Evolutionary conservation across 2,113 vertebrate species (phyloP).

Genomic region (Taxidea taxus): DNA sequence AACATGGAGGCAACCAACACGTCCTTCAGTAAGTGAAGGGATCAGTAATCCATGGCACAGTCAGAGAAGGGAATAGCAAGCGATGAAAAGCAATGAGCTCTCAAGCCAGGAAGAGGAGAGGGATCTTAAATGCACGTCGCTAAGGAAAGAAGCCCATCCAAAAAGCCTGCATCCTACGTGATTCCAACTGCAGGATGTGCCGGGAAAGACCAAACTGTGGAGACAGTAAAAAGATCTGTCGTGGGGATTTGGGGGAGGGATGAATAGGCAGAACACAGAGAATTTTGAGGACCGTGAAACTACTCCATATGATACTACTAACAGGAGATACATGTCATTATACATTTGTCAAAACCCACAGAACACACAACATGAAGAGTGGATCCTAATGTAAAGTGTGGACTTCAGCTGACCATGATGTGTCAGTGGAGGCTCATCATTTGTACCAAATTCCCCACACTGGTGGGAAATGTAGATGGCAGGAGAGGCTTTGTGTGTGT

Average conservation of each 20-base stretch:
- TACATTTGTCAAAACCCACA: neutral
- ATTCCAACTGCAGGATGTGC: neutral
- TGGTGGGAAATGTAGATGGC: neutral
- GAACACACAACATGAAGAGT: neutral
- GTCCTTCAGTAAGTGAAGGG: neutral
- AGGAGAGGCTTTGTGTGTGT: neutral
- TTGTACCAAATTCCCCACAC: neutral
- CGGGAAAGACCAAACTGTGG: neutral
- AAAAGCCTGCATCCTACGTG: neutral
- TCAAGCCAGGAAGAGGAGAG: neutral
- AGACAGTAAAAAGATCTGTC: neutral
- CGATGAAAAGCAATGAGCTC: neutral
- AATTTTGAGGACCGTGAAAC: neutral
- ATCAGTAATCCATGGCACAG: neutral
- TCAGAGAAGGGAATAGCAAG: neutral
- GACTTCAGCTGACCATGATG: neutral
- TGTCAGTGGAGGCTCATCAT: neutral
- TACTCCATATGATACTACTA: too few species aligned
- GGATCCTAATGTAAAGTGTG: neutral
- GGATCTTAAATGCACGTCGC: neutral
- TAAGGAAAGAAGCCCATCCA: neutral
- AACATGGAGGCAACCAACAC: too few species aligned
- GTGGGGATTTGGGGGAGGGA: neutral
- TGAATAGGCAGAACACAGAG: neutral
- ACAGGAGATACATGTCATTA: neutral